Base-by-base conservation (phyloP, 2,113 vertebrate genomes). In the Calyptommatus sinebrachiatus region DNA sequence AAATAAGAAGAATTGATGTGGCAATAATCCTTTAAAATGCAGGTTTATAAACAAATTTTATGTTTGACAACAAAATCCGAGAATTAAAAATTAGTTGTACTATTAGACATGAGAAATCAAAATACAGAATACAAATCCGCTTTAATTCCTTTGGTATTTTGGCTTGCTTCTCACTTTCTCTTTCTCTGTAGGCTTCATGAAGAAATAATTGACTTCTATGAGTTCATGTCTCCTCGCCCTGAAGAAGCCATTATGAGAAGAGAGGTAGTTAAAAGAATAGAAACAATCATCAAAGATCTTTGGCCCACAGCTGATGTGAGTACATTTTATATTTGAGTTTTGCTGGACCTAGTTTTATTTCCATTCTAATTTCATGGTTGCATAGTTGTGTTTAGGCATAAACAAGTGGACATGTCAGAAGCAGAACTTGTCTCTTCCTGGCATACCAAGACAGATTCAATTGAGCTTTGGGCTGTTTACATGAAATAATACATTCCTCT, bases 161-260 rank as follows among this genome's bases (percentile, higher is more conserved):
- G 24, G 62, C 0, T 45, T 85, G 0, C 3, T 81, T 0, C 18
- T 88, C 26, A 84, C 60, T 53, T 91, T 76, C 83, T 65, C 62
- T 79, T 86, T 45, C 72, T 8, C 57, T 1, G 66, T 93, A 99
- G 98, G 76, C 95, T 99, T 22, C 98, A 99, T 61, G 97, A 99
- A 91, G 98, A 99, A 94, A 97, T 99, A 91, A 96, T 99, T 86
- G 98, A 99, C 85, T 99, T 99, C 89, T 99, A 99, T 92, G 96
- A 98, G 91, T 99, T 98, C 93, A 99, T 99, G 97, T 99, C 97
- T 75, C 98, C 98, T 74, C 95, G 97, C 86, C 96, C 96, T 7
- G 98, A 98, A 89, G 98, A 99, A 92, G 97, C 97, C 77, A 95
- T 97, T 67, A 99, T 99, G 98, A 97, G 98, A 85, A 96, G 96